Evolutionary conservation across 2,113 vertebrate species (phyloP).

Genomic region (Guaruba guarouba): DNA sequence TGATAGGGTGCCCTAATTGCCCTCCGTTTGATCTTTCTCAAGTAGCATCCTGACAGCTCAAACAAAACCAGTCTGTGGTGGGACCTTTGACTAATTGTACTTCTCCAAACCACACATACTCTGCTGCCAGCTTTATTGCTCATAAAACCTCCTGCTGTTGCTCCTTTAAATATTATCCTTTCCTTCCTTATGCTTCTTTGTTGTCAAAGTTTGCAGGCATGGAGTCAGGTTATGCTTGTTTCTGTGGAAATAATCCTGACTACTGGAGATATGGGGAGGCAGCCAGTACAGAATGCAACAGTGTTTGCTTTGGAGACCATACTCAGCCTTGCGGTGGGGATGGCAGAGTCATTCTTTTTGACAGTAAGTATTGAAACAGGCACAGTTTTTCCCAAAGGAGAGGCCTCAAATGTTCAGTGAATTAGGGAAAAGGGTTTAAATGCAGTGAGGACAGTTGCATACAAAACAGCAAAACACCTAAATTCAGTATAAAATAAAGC

Average conservation of each 20-base stretch:
- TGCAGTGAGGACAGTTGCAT: neutral
- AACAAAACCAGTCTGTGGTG: neutral
- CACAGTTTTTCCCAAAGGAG: constrained; percentile 20
- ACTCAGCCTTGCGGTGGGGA: constrained; percentile 94
- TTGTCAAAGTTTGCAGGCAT: constrained; percentile 89
- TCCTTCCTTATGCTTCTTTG: constrained; percentile 28
- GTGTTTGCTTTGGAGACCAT: constrained; percentile 95
- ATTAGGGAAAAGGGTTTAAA: constrained; percentile 12
- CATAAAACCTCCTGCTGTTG: neutral
- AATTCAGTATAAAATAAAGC: neutral
- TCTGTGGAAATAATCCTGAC: constrained; percentile 93
- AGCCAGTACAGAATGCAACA: constrained; percentile 91
- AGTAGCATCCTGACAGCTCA: neutral
- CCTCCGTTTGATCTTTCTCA: neutral
- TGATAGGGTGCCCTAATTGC: neutral
- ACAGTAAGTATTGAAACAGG: constrained; percentile 83
- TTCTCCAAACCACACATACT: neutral
- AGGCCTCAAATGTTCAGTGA: constrained; percentile 4
- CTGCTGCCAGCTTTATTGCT: neutral
- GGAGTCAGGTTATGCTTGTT: constrained; percentile 96
- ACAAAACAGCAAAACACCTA: neutral
- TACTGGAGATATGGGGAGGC: constrained; percentile 84
- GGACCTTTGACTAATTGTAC: neutral
- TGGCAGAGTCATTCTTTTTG: constrained; percentile 94
- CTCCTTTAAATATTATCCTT: neutral